Percentiles rank a stretch among this genome's conserved stretches.
These are phyloP conservation scores for Epistrophella euchroma DNA, from an alignment of 2,888 invertebrate species.

Conservation along the genomic window DNA sequence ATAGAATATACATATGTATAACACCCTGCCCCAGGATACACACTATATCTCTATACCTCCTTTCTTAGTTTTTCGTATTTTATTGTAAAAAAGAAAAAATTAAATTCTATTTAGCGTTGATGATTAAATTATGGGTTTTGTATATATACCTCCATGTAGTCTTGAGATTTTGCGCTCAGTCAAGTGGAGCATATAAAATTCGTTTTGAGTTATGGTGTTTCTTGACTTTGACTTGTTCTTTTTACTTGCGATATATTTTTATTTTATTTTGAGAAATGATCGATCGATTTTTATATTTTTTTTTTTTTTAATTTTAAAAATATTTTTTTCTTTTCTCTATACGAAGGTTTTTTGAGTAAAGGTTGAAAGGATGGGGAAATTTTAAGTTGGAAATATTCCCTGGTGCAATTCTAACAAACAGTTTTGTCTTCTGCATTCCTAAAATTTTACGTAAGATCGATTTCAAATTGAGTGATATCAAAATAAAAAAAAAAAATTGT, in stretches of 20 bases:
- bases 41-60: not conserved
- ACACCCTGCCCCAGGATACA: conserved; percentile 62
- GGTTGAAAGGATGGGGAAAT: not conserved
- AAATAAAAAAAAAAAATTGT: not conserved
- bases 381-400: not conserved
- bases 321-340: not conserved
- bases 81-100: conserved; percentile 19
- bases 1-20: not conserved
- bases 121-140: conserved; percentile 77
- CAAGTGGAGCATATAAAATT: conserved; percentile 64
- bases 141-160: not conserved
- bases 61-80: conserved; percentile 1
- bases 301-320: not conserved
- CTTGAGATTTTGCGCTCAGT: conserved; percentile 30
- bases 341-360: not conserved
- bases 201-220: conserved; percentile 39
- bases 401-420: not conserved
- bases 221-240: not conserved
- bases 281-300: not conserved
- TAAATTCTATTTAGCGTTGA: conserved; percentile 76
- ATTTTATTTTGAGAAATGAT: not conserved
- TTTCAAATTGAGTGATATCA: not conserved
- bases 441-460: not conserved
- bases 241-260: not conserved
- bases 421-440: not conserved